Conservation (phyloP, 2,888 invertebrate genomes). For the Chymomyza amoena region DNA sequence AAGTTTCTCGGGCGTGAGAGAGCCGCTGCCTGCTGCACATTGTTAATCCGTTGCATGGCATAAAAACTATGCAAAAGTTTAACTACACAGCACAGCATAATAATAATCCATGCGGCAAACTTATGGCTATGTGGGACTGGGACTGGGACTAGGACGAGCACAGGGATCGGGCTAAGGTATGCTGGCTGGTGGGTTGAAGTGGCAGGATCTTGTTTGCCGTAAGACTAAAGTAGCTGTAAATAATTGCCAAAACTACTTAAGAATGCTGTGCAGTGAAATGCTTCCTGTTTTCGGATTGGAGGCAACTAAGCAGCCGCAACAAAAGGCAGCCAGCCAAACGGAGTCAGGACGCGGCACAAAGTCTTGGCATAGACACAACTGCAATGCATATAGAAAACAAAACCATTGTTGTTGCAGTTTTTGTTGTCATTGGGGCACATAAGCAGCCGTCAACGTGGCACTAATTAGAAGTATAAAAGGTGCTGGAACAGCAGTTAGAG, state of each 20-base stretch:
- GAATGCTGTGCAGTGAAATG: slow-evolving; percentile 62
- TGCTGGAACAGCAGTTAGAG: slow-evolving; percentile 40
- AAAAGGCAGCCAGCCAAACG: slow-evolving; percentile 28
- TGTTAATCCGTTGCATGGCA: slow-evolving; percentile 69
- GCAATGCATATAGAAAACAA: slow-evolving; percentile 49
- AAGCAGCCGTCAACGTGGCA: slow-evolving; percentile 61
- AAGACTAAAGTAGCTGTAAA: slow-evolving; percentile 65
- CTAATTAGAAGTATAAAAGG: slow-evolving; percentile 73
- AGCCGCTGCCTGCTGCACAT: slow-evolving; percentile 24
- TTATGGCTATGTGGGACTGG: slow-evolving; percentile 26
- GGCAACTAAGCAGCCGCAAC: background rate
- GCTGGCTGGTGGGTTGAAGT: background rate
- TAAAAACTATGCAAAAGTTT: slow-evolving; percentile 69
- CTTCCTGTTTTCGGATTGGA: slow-evolving; percentile 40
- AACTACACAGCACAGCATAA: slow-evolving; percentile 50
- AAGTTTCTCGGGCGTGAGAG: slow-evolving; percentile 41
- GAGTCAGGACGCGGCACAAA: slow-evolving; percentile 34
- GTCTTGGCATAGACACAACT: slow-evolving; percentile 34
- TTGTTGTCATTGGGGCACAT: slow-evolving; percentile 31
- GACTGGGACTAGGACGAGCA: background rate
- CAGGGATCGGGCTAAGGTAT: background rate
- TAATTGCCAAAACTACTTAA: slow-evolving; percentile 75
- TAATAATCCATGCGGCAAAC: slow-evolving; percentile 71
- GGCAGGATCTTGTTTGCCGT: slow-evolving; percentile 6
- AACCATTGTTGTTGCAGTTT: slow-evolving; percentile 12